Conservation (phyloP, 2,797 vertebrate genomes). For the Muscicapa comitata region DNA sequence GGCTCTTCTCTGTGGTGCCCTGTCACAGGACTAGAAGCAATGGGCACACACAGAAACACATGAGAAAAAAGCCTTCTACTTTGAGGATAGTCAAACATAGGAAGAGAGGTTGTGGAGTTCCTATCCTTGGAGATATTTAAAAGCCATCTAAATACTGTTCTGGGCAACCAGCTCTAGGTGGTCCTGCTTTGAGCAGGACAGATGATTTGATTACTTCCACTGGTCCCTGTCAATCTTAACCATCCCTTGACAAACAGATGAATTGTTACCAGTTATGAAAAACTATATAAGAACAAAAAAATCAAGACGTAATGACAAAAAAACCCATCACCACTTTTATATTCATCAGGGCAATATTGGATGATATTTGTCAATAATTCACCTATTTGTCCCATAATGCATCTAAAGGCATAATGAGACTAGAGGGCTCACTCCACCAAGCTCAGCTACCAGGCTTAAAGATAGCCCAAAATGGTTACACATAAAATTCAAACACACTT, state of each 20-base stretch:
- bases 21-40: not conserved
- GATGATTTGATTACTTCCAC: not conserved
- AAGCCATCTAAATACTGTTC: not conserved
- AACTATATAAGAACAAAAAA: not conserved
- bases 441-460: not conserved
- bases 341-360: not conserved
- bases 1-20: not conserved
- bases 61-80: not conserved
- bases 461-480: not conserved
- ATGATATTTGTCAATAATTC: not conserved
- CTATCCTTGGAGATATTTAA: not conserved
- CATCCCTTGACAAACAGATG: not conserved
- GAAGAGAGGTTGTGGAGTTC: not conserved
- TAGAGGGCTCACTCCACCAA: not conserved
- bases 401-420: not conserved
- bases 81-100: not conserved
- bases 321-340: not conserved
- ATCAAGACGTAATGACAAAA: not conserved
- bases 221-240: not conserved
- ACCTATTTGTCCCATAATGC: not conserved
- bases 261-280: not conserved
- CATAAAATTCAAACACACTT: not conserved
- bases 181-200: not conserved
- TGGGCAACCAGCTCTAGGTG: not conserved
- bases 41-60: accelerated